Base-by-base conservation (phyloP, 2,888 invertebrate genomes). In the Malthinus seriepunctatus region DNA sequence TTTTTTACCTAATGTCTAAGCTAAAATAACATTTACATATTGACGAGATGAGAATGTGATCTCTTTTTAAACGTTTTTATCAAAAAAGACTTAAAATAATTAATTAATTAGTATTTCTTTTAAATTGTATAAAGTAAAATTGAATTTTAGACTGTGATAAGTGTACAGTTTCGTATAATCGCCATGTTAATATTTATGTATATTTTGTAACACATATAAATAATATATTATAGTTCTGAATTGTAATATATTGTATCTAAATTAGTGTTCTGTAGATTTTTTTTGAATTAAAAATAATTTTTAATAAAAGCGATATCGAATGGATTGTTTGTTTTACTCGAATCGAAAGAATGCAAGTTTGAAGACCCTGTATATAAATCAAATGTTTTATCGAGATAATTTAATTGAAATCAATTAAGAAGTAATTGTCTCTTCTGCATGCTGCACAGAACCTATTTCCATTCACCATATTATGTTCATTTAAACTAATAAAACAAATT, bases 171-270 rank as follows among this genome's bases (percentile, higher is more conserved):
- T 53, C 48, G 15, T 49, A 52, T 59, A 54, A 46, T 61, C 49
- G 45, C 53, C 56, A 60, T 61, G 53, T 61, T 56, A 49, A 61
- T 61, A 53, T 37, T 49, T 61, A 44, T 61, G 53, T 61, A 61
- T 56, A 61, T 61, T 56, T 56, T 61, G 45, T 56, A 61, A 48
- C 39, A 32, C 50, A 45, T 49, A 44, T n/a, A 48, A 58, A 42
- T 47, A 39, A 35, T 34, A 31, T 53, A 14, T 54, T 59, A 32
- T 14, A 50, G 42, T 59, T 48, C 31, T 9, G 51, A 32, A 32
- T 10, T 59, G 59, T 59, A 59, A 59, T 59, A 59, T 59, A 54
- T 42, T 59, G 59, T 59, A 59, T 50, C 23, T 59, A 48, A 44
- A 45, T 42, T 48, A 46, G 38, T 32, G 10, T 47, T 42, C 39